phyloP scores from a whole-genome alignment of 2,113 vertebrate species.

The Peromyscus leucopus region DNA sequence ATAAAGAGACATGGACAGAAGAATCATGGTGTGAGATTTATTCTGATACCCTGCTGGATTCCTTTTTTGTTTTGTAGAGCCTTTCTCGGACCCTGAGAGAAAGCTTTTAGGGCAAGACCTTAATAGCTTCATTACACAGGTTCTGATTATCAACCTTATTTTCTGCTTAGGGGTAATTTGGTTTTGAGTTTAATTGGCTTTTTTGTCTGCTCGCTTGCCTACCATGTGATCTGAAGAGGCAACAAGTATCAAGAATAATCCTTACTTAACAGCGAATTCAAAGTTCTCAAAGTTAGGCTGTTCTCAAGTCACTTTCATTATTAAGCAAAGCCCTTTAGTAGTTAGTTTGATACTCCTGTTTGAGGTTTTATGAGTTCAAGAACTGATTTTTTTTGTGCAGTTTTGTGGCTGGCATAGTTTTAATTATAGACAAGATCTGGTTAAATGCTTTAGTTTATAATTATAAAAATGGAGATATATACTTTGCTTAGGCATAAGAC shows the following conservation, averaged over 20 bases:
- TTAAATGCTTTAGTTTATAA: slow-evolving; percentile 57
- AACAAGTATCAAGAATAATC: slow-evolving; percentile 15
- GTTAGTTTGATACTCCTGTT: slow-evolving; percentile 50
- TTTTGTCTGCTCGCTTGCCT: slow-evolving; percentile 68
- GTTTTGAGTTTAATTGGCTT: slow-evolving; percentile 71
- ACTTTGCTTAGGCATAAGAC: background rate
- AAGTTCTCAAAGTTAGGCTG: slow-evolving; percentile 30
- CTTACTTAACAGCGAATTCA: slow-evolving; percentile 43
- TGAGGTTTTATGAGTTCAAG: slow-evolving; percentile 34
- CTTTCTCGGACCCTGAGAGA: too few relatives aligned
- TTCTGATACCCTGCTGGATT: too few relatives aligned
- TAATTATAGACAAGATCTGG: slow-evolving; percentile 41
- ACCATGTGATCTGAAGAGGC: slow-evolving; percentile 23
- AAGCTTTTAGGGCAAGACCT: too few relatives aligned
- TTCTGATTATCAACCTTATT: slow-evolving; percentile 53
- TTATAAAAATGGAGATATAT: slow-evolving; percentile 48
- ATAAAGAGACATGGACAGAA: too few relatives aligned
- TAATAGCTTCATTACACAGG: too few relatives aligned
- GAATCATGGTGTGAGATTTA: too few relatives aligned
- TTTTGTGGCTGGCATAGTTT: slow-evolving; percentile 42
- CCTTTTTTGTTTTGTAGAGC: too few relatives aligned
- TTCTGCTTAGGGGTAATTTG: slow-evolving; percentile 48
- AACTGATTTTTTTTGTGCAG: slow-evolving; percentile 63
- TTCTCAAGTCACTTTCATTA: slow-evolving; percentile 8
- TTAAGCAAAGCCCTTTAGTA: slow-evolving; percentile 56